Conservation (phyloP, 2,797 vertebrate genomes). For the Spondyliosoma cantharus region DNA sequence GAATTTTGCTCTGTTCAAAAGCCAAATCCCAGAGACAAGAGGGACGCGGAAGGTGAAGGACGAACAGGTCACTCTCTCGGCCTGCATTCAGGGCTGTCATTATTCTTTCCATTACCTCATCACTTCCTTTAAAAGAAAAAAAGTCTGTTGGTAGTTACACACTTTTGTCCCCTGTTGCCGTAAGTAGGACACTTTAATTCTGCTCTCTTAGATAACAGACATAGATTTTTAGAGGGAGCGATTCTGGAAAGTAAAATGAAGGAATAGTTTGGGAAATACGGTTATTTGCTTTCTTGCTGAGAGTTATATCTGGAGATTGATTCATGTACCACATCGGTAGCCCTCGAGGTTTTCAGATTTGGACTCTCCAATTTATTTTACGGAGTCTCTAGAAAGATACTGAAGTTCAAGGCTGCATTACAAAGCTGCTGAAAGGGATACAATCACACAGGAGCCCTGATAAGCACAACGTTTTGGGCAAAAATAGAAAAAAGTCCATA, state of each 20-base stretch:
- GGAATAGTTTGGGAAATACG: neutral
- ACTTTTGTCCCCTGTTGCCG: conserved; percentile 7
- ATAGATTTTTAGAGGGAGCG: neutral
- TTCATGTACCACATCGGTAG: too few relatives aligned
- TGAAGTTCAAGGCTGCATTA: too few relatives aligned
- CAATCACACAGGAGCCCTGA: too few relatives aligned
- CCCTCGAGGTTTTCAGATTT: too few relatives aligned
- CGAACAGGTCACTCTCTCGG: conserved; percentile 25
- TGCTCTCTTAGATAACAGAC: conserved; percentile 3
- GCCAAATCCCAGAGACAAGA: conserved; percentile 30
- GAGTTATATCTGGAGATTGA: neutral
- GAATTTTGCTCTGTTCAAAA: conserved; percentile 54
- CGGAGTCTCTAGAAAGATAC: too few relatives aligned
- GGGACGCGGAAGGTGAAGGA: conserved; percentile 44
- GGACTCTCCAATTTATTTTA: too few relatives aligned
- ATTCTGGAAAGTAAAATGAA: neutral
- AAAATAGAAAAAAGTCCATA: too few relatives aligned
- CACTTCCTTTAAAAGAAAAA: conserved; percentile 30
- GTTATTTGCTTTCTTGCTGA: neutral
- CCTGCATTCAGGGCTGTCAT: conserved; percentile 17
- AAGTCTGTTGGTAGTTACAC: conserved; percentile 24
- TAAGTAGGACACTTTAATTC: neutral
- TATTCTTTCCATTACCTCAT: conserved; percentile 37
- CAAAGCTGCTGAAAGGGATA: too few relatives aligned
- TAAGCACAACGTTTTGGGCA: too few relatives aligned